Evolutionary conservation across 2,113 vertebrate species (phyloP).

Genomic region (Podarcis cretensis): DNA sequence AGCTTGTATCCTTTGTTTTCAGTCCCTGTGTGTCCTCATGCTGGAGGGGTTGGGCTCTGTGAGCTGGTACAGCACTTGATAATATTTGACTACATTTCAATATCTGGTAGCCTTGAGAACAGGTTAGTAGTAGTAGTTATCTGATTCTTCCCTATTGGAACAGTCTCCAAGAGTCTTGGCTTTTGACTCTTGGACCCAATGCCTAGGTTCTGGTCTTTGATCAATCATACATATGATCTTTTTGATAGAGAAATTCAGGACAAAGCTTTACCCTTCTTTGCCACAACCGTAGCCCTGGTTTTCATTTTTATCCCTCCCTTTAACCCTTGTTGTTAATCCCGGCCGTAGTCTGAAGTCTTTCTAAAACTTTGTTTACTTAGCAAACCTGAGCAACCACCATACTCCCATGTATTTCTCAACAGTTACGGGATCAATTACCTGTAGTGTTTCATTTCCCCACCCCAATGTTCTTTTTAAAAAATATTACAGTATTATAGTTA

Average conservation of each 20-base stretch:
- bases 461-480: background rate
- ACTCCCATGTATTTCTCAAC: no score
- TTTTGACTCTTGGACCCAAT: background rate
- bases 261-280: background rate
- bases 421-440: no score
- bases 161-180: background rate
- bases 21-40: conserved; percentile 87
- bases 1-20: conserved; percentile 6
- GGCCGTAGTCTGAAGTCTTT: background rate
- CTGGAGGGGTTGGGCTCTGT: conserved; percentile 85
- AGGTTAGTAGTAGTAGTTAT: conserved; percentile 60
- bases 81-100: conserved; percentile 81
- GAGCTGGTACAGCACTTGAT: conserved; percentile 85
- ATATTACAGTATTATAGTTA: background rate
- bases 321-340: no score
- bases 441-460: no score
- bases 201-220: background rate
- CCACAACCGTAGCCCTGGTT: background rate
- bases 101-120: conserved; percentile 76
- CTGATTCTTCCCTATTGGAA: background rate
- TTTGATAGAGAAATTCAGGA: background rate
- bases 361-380: background rate
- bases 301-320: background rate
- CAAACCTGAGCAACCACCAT: no score
- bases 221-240: background rate